Evolutionary conservation across 2,797 vertebrate genomes (phyloP), one percentile per base, ranked within the genome.

Genomic region (Silurus aristotelis): DNA sequence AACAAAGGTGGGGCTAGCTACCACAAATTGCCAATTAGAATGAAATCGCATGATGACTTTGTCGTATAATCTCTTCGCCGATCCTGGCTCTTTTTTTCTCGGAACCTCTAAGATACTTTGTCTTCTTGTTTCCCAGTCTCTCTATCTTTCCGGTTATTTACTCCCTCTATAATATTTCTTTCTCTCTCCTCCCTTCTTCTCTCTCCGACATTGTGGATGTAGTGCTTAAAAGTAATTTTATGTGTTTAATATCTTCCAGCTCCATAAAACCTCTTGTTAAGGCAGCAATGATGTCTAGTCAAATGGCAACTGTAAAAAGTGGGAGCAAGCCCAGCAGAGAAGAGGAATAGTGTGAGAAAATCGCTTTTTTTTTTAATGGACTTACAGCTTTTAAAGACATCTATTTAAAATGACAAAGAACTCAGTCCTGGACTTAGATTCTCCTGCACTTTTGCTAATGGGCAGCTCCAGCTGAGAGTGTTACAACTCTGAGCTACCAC

Each of bases 301-400:
- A 87, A 87, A 89, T 90, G 87, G 82, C 83, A 66, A 85, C 91
- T 86, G 88, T 89, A 89, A 92, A 90, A 91, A 89, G 80, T 86
- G 38, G 82, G 86, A 87, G 84, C 83, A 86, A 84, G 20, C 81
- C 20, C 83, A 84, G 89, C 82, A 86, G 72, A 22, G 72, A 43
- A 27, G 77, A 85, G 80, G 56, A 52, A 25, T 70, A 25, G 76
- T 63, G 76, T 63, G 31, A 61, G 76, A 79, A 80, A 80, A 80
- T 52, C 14, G 20, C 22, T 48, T 22, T 48, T 19, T n/a, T 77
- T 61, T 76, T 77, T 77, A 10, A 80, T 52, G 43, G 43, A 66
- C 60, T 66, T 43, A 25, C 8, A 0, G 38, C 78, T 80, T 66
- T 80, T 66, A 66, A 27, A 66, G 61, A 25, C 8, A 25, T 64